Conservation (phyloP, 2,797 vertebrate species). For the Premnoplex brunnescens region DNA sequence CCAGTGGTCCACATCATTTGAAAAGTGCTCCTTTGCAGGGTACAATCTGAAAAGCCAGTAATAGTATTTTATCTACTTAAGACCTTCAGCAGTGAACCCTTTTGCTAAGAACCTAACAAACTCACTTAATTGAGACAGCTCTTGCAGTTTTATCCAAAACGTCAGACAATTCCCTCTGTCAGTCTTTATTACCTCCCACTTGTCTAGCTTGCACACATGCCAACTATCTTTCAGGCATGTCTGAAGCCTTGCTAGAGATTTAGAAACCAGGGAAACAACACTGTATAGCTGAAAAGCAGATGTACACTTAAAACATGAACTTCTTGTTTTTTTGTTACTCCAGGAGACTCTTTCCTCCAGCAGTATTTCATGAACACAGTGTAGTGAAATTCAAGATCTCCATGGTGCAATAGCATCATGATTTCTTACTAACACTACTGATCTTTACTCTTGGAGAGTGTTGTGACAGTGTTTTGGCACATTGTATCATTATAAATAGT, state of each 20-base stretch:
- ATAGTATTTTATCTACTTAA: neutral
- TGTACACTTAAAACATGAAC: neutral
- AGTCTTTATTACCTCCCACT: conserved; percentile 1
- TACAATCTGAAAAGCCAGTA: neutral
- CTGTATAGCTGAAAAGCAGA: neutral
- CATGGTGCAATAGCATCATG: neutral
- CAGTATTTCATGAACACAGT: neutral
- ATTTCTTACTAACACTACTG: neutral
- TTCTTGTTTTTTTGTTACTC: neutral
- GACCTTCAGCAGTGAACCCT: neutral
- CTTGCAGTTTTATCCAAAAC: neutral
- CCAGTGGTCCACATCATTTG: neutral
- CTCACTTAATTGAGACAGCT: neutral
- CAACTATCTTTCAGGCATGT: neutral
- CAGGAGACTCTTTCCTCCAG: neutral
- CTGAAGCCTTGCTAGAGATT: neutral
- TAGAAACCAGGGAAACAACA: neutral
- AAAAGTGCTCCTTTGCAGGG: neutral
- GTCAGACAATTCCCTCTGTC: conserved; percentile 11
- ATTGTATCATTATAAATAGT: neutral
- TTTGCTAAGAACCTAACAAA: neutral
- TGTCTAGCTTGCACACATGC: neutral
- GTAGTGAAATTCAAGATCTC: neutral
- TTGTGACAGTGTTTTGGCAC: neutral
- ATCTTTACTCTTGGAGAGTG: neutral